Evolutionary conservation across 2,113 vertebrate genomes (phyloP).

Genomic region (Anarrhichthys ocellatus): DNA sequence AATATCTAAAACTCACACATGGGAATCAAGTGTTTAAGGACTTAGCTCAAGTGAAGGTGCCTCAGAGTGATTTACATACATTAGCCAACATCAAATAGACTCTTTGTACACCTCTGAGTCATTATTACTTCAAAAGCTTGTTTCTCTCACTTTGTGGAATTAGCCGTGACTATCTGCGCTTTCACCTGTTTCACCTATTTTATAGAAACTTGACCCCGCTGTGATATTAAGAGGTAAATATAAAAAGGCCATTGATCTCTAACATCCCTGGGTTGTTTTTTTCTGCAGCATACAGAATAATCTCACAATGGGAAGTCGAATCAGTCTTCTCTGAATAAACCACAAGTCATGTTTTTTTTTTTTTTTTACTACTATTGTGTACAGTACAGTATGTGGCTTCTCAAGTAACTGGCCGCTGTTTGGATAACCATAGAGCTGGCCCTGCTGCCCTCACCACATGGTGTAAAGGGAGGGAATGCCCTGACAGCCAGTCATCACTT

Average conservation of each 20-base stretch:
- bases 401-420: slow-evolving; percentile 59
- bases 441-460: slow-evolving; percentile 27
- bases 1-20: slow-evolving; percentile 32
- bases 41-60: slow-evolving; percentile 40
- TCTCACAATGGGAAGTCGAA: neutral
- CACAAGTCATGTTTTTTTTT: neutral
- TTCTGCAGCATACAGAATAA: neutral
- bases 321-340: slow-evolving; percentile 7
- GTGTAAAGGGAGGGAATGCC: slow-evolving; percentile 10
- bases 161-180: slow-evolving; percentile 10
- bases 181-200: slow-evolving; percentile 16
- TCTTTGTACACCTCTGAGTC: slow-evolving; percentile 47
- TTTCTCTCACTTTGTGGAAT: slow-evolving; percentile 46
- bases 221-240: neutral
- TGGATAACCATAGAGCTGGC: slow-evolving; percentile 30
- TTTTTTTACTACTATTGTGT: slow-evolving; percentile 17
- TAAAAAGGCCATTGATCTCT: slow-evolving; percentile 1
- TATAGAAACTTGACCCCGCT: slow-evolving; percentile 8
- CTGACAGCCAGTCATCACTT: slow-evolving; percentile 13
- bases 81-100: slow-evolving; percentile 61
- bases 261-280: neutral
- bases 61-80: slow-evolving; percentile 64
- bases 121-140: slow-evolving; percentile 50
- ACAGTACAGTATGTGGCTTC: slow-evolving; percentile 27
- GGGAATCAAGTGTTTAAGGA: slow-evolving; percentile 42